Evolutionary conservation across 1,140 invertebrate species (phyloP), one percentile per base, ranked within the genome.

Genomic region (Lerema accius): DNA sequence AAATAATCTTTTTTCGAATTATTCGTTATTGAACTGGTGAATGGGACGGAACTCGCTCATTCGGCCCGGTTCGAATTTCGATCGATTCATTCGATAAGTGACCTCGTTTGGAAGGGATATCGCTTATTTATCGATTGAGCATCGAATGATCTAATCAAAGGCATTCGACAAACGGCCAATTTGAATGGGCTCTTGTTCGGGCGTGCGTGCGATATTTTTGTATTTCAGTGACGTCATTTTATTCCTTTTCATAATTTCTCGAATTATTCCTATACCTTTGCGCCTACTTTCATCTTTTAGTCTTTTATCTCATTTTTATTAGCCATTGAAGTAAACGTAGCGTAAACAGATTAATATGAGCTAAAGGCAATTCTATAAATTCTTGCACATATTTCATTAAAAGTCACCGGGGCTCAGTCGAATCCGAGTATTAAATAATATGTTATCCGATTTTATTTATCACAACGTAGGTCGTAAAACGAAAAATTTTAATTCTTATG

Each of bases 61-160:
- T 82, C 76, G 75, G 76, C 40, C 80, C 80, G 78, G 80, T 67
- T 89, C 82, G 73, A 86, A 86, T 86, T 89, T 82, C 84, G 84
- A 87, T 82, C 85, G 84, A 83, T 84, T 86, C 76, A 88, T 84
- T 87, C 79, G 82, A 86, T 89, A 87, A 87, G 85, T 89, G 83
- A 89, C 84, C 86, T 89, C 78, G 77, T 89, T 89, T 84, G 71
- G 63, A 82, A 86, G 80, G 84, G 82, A 90, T 86, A 90, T 86
- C 67, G 85, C 87, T 90, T 78, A 87, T 88, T 87, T 84, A 85
- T 89, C 71, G 78, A 88, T 87, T 65, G 67, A 69, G 64, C 63
- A 78, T 80, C 82, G 67, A 85, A 84, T 77, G 76, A 78, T 72
- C 78, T 67, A 78, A 82, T 82, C 82, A 78, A 80, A 82, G 68